Conservation (phyloP, 2,888 invertebrate genomes). For the Papilio demoleus region DNA sequence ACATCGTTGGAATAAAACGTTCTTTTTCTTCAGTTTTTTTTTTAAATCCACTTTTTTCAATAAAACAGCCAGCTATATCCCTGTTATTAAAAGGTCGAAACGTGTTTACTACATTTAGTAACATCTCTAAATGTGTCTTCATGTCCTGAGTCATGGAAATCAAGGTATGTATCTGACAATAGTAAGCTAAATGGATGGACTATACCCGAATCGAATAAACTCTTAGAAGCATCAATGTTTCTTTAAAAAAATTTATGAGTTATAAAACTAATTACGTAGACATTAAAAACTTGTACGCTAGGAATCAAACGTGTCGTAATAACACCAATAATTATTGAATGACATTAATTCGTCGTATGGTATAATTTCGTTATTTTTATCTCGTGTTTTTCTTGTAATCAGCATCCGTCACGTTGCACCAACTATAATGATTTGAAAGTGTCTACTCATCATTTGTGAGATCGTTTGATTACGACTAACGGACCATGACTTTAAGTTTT, state of each 20-base stretch:
- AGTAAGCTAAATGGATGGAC: too few species aligned
- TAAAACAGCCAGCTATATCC: too few species aligned
- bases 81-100: too few species aligned
- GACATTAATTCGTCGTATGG: slow-evolving; percentile 3
- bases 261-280: neutral
- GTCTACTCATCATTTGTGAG: slow-evolving; percentile 41
- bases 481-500: slow-evolving; percentile 36
- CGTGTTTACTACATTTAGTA: too few species aligned
- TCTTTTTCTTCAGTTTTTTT: neutral
- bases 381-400: slow-evolving; percentile 9
- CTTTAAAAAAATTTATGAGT: neutral
- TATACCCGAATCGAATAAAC: neutral
- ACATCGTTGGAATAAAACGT: neutral
- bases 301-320: slow-evolving; percentile 19
- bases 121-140: too few species aligned
- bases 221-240: neutral
- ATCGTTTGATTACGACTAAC: slow-evolving; percentile 39
- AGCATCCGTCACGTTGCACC: slow-evolving; percentile 9
- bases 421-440: slow-evolving; percentile 32
- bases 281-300: neutral
- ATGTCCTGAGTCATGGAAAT: too few species aligned
- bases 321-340: slow-evolving; percentile 16
- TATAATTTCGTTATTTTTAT: slow-evolving; percentile 27
- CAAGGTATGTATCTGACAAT: too few species aligned
- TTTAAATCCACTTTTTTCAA: too few species aligned